Conservation (phyloP, 1,140 invertebrate species). For the Formica exsecta region DNA sequence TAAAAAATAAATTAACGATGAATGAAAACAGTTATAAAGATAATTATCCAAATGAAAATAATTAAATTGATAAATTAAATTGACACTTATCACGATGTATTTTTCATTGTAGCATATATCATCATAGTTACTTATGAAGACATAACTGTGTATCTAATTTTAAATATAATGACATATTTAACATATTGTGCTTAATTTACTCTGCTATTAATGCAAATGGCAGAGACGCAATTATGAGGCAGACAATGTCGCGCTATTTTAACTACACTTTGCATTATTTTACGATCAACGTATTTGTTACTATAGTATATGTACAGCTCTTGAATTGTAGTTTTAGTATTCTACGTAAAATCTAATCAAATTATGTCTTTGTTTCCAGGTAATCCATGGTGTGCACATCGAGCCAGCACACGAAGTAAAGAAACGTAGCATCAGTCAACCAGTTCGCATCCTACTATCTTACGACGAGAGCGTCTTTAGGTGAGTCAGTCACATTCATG, state of each 20-base stretch:
- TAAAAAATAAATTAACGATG: neutral
- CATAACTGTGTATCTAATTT: neutral
- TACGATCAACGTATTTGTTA: neutral
- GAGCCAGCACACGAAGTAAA: slow-evolving; percentile 92
- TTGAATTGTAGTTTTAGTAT: neutral
- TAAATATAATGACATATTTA: neutral
- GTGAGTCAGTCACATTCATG: slow-evolving; percentile 86
- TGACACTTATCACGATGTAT: neutral
- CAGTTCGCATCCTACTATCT: slow-evolving; percentile 94
- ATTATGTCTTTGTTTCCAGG: slow-evolving; percentile 86
- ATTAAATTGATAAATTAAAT: neutral
- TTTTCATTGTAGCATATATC: neutral
- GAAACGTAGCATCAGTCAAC: slow-evolving; percentile 94
- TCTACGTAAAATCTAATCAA: slow-evolving; percentile 18
- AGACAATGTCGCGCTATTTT: neutral
- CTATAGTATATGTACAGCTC: neutral
- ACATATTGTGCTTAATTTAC: neutral
- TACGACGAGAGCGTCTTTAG: slow-evolving; percentile 96
- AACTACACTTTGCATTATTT: neutral
- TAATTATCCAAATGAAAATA: neutral
- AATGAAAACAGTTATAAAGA: neutral
- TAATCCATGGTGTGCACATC: slow-evolving; percentile 94
- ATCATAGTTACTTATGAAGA: neutral
- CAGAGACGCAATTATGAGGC: neutral
- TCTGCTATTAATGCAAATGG: neutral